A percentile compares a stretch with the other conserved stretches of the same genome.
These are phyloP conservation scores for Gobiocypris rarus DNA, from an alignment of 2,113 vertebrate species.

Conservation along the genomic window DNA sequence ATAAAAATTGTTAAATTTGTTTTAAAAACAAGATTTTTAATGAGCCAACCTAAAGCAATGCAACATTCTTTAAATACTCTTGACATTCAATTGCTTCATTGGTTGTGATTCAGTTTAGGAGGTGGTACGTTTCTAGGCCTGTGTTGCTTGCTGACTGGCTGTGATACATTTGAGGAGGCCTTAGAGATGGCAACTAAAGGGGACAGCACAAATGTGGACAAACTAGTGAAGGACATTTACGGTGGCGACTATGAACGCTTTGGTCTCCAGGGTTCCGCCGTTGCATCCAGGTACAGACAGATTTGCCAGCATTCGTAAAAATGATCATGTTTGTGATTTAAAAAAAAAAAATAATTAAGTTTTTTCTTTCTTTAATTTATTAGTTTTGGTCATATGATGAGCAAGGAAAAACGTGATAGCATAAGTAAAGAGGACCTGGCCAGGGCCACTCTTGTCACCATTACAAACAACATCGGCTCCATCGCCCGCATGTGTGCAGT, in stretches of 20 bases:
- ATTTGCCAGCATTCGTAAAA: neutral
- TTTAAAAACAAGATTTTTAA: neutral
- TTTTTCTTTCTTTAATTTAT: conserved; percentile 1
- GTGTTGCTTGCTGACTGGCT: conserved; percentile 88
- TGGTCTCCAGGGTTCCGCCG: conserved; percentile 85
- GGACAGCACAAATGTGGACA: conserved; percentile 90
- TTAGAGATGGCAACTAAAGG: conserved; percentile 88
- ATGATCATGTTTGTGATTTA: neutral
- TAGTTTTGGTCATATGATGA: conserved; percentile 91
- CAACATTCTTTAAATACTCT: neutral
- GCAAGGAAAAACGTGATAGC: conserved; percentile 88
- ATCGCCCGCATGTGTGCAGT: conserved; percentile 89
- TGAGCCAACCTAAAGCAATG: neutral
- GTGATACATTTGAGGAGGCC: conserved; percentile 88
- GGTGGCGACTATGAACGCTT: conserved; percentile 89
- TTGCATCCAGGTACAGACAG: conserved; percentile 81
- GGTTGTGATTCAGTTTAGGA: conserved; percentile 76
- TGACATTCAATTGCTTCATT: neutral
- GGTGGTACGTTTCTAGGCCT: conserved; percentile 89
- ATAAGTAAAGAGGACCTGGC: conserved; percentile 90
- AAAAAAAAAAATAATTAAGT: neutral
- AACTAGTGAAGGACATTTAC: conserved; percentile 89
- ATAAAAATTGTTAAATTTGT: neutral
- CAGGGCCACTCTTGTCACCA: conserved; percentile 87
- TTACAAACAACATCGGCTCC: conserved; percentile 90